Percentiles rank a stretch among this genome's conserved stretches.
phyloP scores from a whole-genome alignment of 2,888 invertebrate genomes.

The Apodemia mormo region DNA sequence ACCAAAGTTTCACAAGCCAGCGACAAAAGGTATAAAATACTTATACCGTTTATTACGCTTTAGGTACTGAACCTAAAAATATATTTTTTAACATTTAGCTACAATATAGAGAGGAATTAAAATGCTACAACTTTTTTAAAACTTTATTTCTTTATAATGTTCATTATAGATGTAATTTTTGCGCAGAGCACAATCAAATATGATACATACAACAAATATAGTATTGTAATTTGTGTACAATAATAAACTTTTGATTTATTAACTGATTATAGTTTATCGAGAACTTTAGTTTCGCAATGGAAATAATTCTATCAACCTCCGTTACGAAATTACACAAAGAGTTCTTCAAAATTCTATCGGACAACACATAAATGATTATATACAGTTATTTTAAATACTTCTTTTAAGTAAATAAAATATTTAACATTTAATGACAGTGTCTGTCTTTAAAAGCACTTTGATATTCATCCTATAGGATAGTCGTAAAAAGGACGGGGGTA shows the following conservation, averaged over 20 bases:
- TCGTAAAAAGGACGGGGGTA: slow-evolving; percentile 59
- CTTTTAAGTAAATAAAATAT: slow-evolving; percentile 42
- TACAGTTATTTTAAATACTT: slow-evolving; percentile 48
- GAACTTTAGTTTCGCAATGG: slow-evolving; percentile 50
- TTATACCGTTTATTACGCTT: too few relatives aligned
- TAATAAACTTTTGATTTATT: slow-evolving; percentile 79
- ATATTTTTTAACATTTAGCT: too few relatives aligned
- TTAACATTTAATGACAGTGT: slow-evolving; percentile 64
- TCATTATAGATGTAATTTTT: slow-evolving; percentile 78
- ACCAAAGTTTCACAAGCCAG: too few relatives aligned
- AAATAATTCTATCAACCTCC: slow-evolving; percentile 10
- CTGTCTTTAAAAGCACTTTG: slow-evolving; percentile 74
- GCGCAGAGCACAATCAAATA: slow-evolving; percentile 60
- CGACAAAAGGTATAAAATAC: too few relatives aligned
- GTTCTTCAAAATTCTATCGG: slow-evolving; percentile 47
- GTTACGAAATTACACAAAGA: slow-evolving; percentile 46
- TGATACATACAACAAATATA: slow-evolving; percentile 78
- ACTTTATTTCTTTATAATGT: slow-evolving; percentile 80
- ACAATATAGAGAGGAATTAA: slow-evolving; percentile 31
- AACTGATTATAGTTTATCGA: slow-evolving; percentile 74
- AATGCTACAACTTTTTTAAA: slow-evolving; percentile 63
- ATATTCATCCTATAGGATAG: slow-evolving; percentile 49
- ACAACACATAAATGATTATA: slow-evolving; percentile 53
- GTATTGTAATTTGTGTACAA: slow-evolving; percentile 79
- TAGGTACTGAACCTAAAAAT: too few relatives aligned